These are phyloP conservation scores for Seira sanloemensis DNA, from an alignment of 2,888 invertebrate species.

Conservation along the genomic window DNA sequence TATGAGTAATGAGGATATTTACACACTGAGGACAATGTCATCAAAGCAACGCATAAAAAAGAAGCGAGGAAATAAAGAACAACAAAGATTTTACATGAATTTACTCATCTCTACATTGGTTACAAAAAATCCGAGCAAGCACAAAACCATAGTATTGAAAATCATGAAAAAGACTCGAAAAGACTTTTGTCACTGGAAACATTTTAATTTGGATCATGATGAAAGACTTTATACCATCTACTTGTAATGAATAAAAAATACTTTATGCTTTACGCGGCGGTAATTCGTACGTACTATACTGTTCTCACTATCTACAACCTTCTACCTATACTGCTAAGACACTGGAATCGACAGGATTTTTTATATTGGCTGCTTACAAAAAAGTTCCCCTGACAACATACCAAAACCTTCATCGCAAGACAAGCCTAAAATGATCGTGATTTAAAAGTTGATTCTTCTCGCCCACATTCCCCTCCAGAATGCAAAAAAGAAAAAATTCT, in stretches of 20 bases:
- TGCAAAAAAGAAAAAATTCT: not conserved
- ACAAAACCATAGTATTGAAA: too few species aligned
- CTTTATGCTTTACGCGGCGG: not conserved
- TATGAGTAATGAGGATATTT: too few species aligned
- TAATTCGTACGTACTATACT: not conserved
- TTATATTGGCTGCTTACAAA: slow-evolving; percentile 5
- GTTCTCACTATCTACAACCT: not conserved
- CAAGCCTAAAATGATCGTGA: slow-evolving; percentile 14
- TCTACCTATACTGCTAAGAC: not conserved
- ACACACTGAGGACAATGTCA: too few species aligned
- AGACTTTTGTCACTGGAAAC: slow-evolving; percentile 19
- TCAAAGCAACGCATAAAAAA: too few species aligned
- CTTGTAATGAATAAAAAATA: too few species aligned
- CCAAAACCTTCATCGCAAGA: not conserved
- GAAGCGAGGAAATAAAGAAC: too few species aligned
- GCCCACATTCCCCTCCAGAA: slow-evolving; percentile 23
- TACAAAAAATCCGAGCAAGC: too few species aligned
- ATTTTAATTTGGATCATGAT: not conserved
- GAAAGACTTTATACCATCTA: not conserved
- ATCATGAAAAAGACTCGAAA: slow-evolving; percentile 29
- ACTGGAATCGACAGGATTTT: not conserved
- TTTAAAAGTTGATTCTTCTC: slow-evolving; percentile 45
- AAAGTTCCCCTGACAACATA: not conserved
- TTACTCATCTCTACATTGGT: too few species aligned
- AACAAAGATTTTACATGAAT: too few species aligned